Evolutionary conservation across 2,113 vertebrate species (phyloP).

Genomic region (Stigmatopora nigra): DNA sequence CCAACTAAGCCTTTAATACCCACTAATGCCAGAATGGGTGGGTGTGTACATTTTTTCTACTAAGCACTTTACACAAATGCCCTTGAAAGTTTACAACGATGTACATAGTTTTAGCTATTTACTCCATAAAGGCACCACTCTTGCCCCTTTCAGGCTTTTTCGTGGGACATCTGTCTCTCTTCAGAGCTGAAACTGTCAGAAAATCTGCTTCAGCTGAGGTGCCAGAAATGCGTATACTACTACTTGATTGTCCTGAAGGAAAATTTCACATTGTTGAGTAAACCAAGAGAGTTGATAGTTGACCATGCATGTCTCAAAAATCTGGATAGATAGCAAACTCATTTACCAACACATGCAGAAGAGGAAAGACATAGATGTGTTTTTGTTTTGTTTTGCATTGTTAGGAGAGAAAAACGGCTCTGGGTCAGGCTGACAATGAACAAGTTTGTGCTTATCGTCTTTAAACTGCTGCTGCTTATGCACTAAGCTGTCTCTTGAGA

Average conservation of each 20-base stretch:
- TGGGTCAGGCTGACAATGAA: neutral
- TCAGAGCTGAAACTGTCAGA: neutral
- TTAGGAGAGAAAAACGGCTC: neutral
- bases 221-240: neutral
- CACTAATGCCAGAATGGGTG: neutral
- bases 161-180: neutral
- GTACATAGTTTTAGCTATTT: neutral
- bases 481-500: neutral
- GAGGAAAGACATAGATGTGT: neutral
- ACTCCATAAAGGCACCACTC: neutral
- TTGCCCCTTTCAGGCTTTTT: neutral
- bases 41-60: neutral
- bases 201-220: neutral
- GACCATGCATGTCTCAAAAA: neutral
- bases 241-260: neutral
- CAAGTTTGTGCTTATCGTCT: neutral
- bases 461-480: neutral
- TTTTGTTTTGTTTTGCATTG: neutral
- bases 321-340: neutral
- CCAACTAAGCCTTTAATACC: conserved; percentile 4
- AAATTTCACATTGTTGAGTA: neutral
- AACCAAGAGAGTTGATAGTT: neutral
- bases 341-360: neutral
- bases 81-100: neutral
- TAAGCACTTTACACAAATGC: neutral